These are phyloP conservation scores for Phalloptychus januarius DNA, from an alignment of 2,797 vertebrate genomes.

Conservation along the genomic window DNA sequence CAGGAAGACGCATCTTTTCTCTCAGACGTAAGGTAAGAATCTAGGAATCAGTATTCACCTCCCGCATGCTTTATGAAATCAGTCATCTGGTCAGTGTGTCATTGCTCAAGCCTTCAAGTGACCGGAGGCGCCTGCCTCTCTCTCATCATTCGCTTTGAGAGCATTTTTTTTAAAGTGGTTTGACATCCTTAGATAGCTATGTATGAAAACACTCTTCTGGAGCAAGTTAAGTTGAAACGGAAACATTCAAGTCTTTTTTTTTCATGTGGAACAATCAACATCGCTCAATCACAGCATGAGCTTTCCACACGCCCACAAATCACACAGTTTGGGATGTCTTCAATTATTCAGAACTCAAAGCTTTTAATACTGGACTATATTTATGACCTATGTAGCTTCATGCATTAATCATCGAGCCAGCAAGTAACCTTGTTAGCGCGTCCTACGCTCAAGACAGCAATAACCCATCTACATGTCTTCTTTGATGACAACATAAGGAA, in stretches of 20 bases:
- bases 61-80: constrained; percentile 23
- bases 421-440: constrained; percentile 55
- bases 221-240: constrained; percentile 6
- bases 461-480: constrained; percentile 1
- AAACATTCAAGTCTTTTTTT: constrained; percentile 9
- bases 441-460: constrained; percentile 38
- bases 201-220: neutral
- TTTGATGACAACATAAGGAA: constrained; percentile 23
- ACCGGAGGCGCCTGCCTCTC: constrained; percentile 33
- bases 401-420: constrained; percentile 70
- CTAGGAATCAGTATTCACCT: neutral
- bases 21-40: constrained; percentile 55
- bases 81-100: constrained; percentile 49
- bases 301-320: constrained; percentile 45
- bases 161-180: constrained; percentile 18
- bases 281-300: constrained; percentile 15
- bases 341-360: constrained; percentile 71
- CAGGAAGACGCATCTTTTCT: constrained; percentile 38
- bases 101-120: constrained; percentile 40
- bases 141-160: constrained; percentile 25
- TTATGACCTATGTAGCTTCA: constrained; percentile 59
- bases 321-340: constrained; percentile 52
- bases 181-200: neutral
- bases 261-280: constrained; percentile 27
- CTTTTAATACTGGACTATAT: constrained; percentile 73